Conservation (phyloP, 2,888 invertebrate genomes). For the Aplocera efformata region DNA sequence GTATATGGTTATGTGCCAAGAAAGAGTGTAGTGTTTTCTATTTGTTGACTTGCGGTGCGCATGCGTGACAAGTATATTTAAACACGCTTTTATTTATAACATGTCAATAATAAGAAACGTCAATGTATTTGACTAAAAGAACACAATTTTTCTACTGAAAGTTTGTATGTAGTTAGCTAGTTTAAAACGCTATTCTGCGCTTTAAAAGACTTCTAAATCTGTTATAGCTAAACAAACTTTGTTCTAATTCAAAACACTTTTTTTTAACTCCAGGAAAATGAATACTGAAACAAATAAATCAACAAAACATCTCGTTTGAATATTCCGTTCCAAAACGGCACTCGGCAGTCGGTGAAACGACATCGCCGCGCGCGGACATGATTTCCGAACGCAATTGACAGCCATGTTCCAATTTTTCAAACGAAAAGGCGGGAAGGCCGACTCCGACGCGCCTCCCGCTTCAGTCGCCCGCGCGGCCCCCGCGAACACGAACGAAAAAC, state of each 20-base stretch:
- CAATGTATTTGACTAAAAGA: too few relatives aligned
- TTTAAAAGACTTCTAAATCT: too few relatives aligned
- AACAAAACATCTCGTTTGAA: constrained; percentile 21
- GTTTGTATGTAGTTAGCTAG: too few relatives aligned
- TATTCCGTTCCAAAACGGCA: constrained; percentile 27
- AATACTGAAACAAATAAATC: constrained; percentile 13
- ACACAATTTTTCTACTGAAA: too few relatives aligned
- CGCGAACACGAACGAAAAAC: constrained; percentile 44
- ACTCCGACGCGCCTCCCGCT: constrained; percentile 42
- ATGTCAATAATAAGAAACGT: too few relatives aligned
- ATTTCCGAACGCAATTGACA: constrained; percentile 40
- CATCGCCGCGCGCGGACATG: constrained; percentile 53
- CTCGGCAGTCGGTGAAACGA: constrained; percentile 44
- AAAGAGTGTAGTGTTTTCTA: background rate
- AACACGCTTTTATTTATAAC: constrained; percentile 8
- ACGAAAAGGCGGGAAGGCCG: constrained; percentile 69
- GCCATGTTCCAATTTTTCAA: constrained; percentile 75
- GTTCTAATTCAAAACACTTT: too few relatives aligned
- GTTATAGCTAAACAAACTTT: too few relatives aligned
- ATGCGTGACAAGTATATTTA: constrained; percentile 1
- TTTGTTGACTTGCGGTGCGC: background rate
- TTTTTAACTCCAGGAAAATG: too few relatives aligned
- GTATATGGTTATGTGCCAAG: constrained; percentile 2
- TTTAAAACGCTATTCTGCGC: too few relatives aligned
- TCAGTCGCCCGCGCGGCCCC: constrained; percentile 58